Evolutionary conservation across 2,797 vertebrate genomes (phyloP), one percentile per base, ranked within the genome.

Genomic region (Danio albolineatus): DNA sequence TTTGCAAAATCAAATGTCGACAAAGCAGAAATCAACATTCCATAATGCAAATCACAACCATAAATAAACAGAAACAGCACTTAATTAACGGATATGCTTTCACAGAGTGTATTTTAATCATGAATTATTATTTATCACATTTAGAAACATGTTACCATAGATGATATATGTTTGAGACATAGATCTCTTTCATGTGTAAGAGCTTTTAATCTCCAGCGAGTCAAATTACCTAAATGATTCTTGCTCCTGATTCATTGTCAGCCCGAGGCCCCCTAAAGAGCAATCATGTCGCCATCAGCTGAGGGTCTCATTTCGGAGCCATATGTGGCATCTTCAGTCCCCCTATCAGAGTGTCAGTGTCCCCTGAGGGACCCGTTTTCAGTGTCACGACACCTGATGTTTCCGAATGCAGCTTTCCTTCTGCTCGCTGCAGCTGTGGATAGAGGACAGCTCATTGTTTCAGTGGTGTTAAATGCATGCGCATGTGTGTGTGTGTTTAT

Each of bases 191-290:
- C 41, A 19, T 54, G 36, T 53, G 43, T 44, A 57, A 28, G 2
- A 2, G 38, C 39, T 57, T 21, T 72, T 57, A 43, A 21, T 72
- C 5, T 44, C 12, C 39, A 9, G 21, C 2, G 13, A 43, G n/a
- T 13, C 12, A 9, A 14, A 44, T 43, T 28, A 28, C 28, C 4
- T 14, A 7, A 57, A 16, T 0, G 84, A 88, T 86, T 80, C 61
- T 78, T 64, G 28, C n/a, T 16, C 4, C 38, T 62, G 73, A 86
- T 89, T 83, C 82, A 84, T 85, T 89, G 84, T 87, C 76, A 59
- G 77, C 78, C 76, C 49, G 8, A 71, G 70, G 85, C 83, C 71
- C 80, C 88, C 85, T n/a, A n/a, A 76, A 76, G 86, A 86, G 87
- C 78, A 78, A 53, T 53, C 17, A 43, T 41, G 59, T 51, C 76